A percentile compares a stretch with the other conserved stretches of the same genome.
These are phyloP conservation scores for Apodemia duryi DNA, from an alignment of 2,888 invertebrate genomes.

Conservation along the genomic window DNA sequence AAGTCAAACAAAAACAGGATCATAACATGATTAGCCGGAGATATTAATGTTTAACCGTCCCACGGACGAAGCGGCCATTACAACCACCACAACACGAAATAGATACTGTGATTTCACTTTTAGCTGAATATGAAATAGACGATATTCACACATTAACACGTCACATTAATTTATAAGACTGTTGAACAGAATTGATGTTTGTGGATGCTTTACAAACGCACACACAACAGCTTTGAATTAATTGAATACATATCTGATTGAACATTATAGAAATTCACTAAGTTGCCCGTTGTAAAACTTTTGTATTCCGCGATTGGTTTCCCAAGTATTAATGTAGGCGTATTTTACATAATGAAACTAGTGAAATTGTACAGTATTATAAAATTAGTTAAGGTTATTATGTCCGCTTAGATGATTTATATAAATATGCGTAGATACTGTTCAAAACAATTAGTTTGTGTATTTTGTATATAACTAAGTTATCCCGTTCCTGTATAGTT, in stretches of 20 bases:
- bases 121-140: neutral
- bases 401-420: conserved; percentile 62
- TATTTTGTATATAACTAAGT: conserved; percentile 77
- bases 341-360: conserved; percentile 70
- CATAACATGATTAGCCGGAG: conserved; percentile 40
- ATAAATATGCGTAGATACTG: conserved; percentile 60
- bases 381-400: conserved; percentile 62
- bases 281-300: conserved; percentile 48
- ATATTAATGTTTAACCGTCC: conserved; percentile 32
- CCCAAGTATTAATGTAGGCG: conserved; percentile 56
- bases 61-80: conserved; percentile 41
- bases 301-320: conserved; percentile 63
- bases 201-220: conserved; percentile 44
- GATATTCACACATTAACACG: conserved; percentile 38
- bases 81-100: conserved; percentile 41
- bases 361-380: conserved; percentile 80
- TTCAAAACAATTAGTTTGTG: conserved; percentile 60
- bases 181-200: conserved; percentile 74
- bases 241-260: conserved; percentile 47
- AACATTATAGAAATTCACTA: conserved; percentile 43
- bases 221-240: conserved; percentile 42
- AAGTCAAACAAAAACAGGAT: conserved; percentile 68
- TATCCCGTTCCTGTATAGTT: conserved; percentile 76
- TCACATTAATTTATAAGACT: conserved; percentile 64
- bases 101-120: conserved; percentile 58